Evolutionary conservation across 2,888 invertebrate species (phyloP).

Genomic region (Drosophila birchii): DNA sequence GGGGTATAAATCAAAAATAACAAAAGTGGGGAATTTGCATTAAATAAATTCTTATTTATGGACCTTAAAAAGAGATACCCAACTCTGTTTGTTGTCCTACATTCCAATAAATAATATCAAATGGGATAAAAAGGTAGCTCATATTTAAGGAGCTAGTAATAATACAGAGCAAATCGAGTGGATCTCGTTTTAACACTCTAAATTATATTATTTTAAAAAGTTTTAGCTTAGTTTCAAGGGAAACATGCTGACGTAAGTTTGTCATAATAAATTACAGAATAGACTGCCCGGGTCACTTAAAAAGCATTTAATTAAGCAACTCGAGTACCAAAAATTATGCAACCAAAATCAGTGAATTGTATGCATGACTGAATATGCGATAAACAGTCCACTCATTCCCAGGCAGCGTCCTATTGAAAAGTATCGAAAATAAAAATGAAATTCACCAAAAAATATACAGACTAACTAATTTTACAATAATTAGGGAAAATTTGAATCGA

Average conservation of each 20-base stretch:
- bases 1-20: neutral
- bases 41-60: neutral
- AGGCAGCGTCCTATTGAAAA: constrained; percentile 14
- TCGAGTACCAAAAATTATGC: constrained; percentile 59
- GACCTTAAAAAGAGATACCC: constrained; percentile 3
- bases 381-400: constrained; percentile 70
- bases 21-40: neutral
- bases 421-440: constrained; percentile 1
- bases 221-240: constrained; percentile 19
- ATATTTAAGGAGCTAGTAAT: neutral
- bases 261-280: constrained; percentile 51
- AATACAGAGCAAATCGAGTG: too few species aligned
- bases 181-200: neutral
- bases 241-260: constrained; percentile 31
- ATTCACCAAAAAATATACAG: constrained; percentile 16
- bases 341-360: constrained; percentile 67
- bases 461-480: constrained; percentile 68
- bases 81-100: neutral
- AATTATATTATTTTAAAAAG: neutral
- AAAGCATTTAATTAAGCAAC: constrained; percentile 56
- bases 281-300: constrained; percentile 33
- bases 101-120: neutral
- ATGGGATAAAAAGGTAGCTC: neutral
- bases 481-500: constrained; percentile 31
- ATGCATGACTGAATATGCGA: constrained; percentile 66